A percentile compares a stretch with the other conserved stretches of the same genome.
Evolutionary conservation across 64 coral and sea anemone species (phyloP).

Genomic region (Montipora foliosa): DNA sequence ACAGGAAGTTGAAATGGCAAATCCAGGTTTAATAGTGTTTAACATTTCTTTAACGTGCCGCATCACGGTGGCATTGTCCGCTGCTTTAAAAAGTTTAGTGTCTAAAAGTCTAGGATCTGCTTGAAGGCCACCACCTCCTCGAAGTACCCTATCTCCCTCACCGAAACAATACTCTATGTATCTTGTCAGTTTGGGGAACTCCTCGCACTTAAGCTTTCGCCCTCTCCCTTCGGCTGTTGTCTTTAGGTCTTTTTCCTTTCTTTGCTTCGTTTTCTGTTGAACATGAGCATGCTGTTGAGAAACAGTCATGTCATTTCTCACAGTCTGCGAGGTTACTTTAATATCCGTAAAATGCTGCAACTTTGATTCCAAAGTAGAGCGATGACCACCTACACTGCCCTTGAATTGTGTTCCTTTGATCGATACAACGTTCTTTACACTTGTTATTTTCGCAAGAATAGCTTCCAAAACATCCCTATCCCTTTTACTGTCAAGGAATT

Average conservation of each 20-base stretch:
- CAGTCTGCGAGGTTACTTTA: neutral
- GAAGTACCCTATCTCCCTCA: constrained; percentile 62
- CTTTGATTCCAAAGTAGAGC: neutral
- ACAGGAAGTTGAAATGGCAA: constrained; percentile 50
- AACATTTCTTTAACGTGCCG: constrained; percentile 59
- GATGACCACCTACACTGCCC: neutral
- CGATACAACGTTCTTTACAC: constrained; percentile 23
- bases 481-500: constrained; percentile 48
- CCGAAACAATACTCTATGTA: constrained; percentile 75
- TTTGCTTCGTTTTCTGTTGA: neutral
- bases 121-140: constrained; percentile 61
- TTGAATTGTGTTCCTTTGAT: constrained; percentile 46
- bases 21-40: constrained; percentile 14
- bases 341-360: neutral
- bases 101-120: constrained; percentile 60
- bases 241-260: neutral
- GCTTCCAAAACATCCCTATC: constrained; percentile 55
- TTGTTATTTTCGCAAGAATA: constrained; percentile 41
- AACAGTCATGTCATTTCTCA: constrained; percentile 32
- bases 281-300: neutral
- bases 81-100: constrained; percentile 67
- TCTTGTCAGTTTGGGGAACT: constrained; percentile 63
- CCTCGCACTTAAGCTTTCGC: constrained; percentile 64
- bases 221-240: constrained; percentile 50
- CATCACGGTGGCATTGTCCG: constrained; percentile 75